These are phyloP conservation scores for Drosophila murphyi DNA, from an alignment of 1,140 invertebrate genomes.

Conservation along the genomic window DNA sequence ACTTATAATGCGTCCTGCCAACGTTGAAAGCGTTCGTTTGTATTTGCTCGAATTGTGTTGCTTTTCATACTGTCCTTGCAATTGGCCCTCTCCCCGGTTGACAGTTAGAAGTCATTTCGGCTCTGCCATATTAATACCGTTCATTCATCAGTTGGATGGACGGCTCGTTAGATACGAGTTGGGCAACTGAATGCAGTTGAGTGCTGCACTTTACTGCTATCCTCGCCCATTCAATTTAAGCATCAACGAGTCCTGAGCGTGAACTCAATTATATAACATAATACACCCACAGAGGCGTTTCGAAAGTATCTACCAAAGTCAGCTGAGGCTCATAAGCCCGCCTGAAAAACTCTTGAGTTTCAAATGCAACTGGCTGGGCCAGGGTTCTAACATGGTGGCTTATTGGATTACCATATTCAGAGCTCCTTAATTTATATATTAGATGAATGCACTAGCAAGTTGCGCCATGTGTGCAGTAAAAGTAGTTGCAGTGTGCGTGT, in stretches of 20 bases:
- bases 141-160: constrained; percentile 55
- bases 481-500: constrained; percentile 1
- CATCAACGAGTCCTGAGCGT: neutral
- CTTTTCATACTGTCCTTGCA: constrained; percentile 3
- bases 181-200: constrained; percentile 47
- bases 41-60: constrained; percentile 23
- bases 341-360: constrained; percentile 1
- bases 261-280: constrained; percentile 50
- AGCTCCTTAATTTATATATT: constrained; percentile 1
- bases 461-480: neutral
- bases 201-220: constrained; percentile 41
- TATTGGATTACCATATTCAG: constrained; percentile 39
- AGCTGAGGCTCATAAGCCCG: neutral
- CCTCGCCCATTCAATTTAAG: neutral
- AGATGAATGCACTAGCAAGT: constrained; percentile 7
- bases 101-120: constrained; percentile 35
- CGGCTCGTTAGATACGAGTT: constrained; percentile 27
- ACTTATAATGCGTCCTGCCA: neutral
- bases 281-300: constrained; percentile 28
- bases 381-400: constrained; percentile 20
- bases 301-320: constrained; percentile 10
- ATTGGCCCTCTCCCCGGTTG: neutral
- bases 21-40: neutral
- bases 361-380: constrained; percentile 4
- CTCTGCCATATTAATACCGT: constrained; percentile 57